Evolutionary conservation across 2,113 vertebrate species (phyloP).

Genomic region (Pluvialis apricaria): DNA sequence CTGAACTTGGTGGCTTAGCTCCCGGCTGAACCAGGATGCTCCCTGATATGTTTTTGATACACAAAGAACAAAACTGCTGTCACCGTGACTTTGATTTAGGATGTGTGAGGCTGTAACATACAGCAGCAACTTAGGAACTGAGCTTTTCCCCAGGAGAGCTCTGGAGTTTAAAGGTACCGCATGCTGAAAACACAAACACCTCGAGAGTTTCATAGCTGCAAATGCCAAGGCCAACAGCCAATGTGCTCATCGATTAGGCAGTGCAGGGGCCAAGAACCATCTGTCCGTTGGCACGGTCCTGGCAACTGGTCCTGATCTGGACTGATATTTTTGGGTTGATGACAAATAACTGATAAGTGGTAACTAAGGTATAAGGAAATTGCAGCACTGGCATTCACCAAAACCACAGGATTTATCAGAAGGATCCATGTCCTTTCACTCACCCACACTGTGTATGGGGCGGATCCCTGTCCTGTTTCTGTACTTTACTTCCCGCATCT

Average conservation of each 20-base stretch:
- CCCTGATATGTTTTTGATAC: not conserved
- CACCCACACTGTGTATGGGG: not conserved
- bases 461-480: not conserved
- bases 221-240: not conserved
- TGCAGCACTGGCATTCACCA: not conserved
- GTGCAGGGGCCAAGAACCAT: not conserved
- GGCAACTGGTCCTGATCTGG: not conserved
- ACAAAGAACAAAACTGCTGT: not conserved
- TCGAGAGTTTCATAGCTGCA: not conserved
- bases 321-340: not conserved
- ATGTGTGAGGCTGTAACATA: not conserved
- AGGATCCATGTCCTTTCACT: not conserved
- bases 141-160: not conserved
- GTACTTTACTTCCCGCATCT: not conserved
- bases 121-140: not conserved
- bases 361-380: not conserved
- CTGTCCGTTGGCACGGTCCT: not conserved
- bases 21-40: not conserved
- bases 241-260: accelerated
- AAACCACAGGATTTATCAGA: not conserved
- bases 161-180: not conserved
- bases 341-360: not conserved
- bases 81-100: not conserved
- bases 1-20: accelerated
- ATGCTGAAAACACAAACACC: not conserved